Evolutionary conservation across 2,888 invertebrate genomes (phyloP).

Genomic region (Lydus trimaculatus): DNA sequence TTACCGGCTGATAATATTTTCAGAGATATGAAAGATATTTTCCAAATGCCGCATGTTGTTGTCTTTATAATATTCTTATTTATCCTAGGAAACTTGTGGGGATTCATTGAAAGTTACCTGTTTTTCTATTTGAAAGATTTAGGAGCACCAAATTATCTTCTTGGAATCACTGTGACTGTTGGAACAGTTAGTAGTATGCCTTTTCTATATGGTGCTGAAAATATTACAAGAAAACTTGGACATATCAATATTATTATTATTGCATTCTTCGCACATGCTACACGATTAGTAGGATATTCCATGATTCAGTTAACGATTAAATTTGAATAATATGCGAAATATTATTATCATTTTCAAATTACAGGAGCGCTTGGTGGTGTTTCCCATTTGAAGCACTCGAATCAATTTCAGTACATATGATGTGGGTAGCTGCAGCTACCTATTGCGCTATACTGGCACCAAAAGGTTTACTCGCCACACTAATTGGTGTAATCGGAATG

Average conservation of each 20-base stretch:
- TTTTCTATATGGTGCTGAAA: slow-evolving; percentile 84
- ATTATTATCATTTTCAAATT: slow-evolving; percentile 35
- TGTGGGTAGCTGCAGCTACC: slow-evolving; percentile 92
- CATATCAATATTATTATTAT: slow-evolving; percentile 85
- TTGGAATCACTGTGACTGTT: slow-evolving; percentile 85
- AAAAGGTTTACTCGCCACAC: slow-evolving; percentile 80
- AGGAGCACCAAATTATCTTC: slow-evolving; percentile 81
- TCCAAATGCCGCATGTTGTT: slow-evolving; percentile 81
- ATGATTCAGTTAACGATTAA: slow-evolving; percentile 76
- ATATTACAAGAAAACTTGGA: slow-evolving; percentile 80
- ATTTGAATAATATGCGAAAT: background rate
- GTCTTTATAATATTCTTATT: slow-evolving; percentile 83
- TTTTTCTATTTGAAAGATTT: slow-evolving; percentile 86
- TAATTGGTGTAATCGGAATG: slow-evolving; percentile 88
- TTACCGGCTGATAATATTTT: slow-evolving; percentile 80
- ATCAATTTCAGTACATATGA: slow-evolving; percentile 82
- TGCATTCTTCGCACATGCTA: slow-evolving; percentile 85
- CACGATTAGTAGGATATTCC: slow-evolving; percentile 83
- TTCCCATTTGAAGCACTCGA: slow-evolving; percentile 89
- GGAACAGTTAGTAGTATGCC: slow-evolving; percentile 85
- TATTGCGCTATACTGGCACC: slow-evolving; percentile 87
- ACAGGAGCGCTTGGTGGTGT: slow-evolving; percentile 87
- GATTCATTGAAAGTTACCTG: slow-evolving; percentile 87
- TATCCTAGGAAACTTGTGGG: slow-evolving; percentile 85
- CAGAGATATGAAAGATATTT: slow-evolving; percentile 75